A percentile compares a stretch with the other conserved stretches of the same genome.
phyloP scores from a whole-genome alignment of 2,797 vertebrate genomes.

The Protosalanx chinensis region DNA sequence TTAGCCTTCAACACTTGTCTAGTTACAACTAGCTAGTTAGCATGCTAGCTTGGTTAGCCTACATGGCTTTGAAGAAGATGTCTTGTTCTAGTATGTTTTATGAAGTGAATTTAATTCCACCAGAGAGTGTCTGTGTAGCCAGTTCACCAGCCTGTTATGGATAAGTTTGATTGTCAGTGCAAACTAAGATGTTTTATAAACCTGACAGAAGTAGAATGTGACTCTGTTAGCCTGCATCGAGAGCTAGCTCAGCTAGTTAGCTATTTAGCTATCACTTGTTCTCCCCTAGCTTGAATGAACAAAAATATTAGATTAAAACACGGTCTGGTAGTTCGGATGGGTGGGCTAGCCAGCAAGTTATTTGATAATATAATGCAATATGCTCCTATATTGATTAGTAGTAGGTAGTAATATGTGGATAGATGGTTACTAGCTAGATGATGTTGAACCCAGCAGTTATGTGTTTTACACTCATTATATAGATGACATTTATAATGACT shows the following conservation, averaged over 20 bases:
- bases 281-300: constrained; percentile 8
- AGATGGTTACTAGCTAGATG: not conserved
- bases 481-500: too few species aligned
- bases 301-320: constrained; percentile 54
- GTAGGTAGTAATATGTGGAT: not conserved
- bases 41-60: constrained; percentile 20
- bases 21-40: not conserved
- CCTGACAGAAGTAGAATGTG: too few species aligned
- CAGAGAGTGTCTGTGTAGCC: too few species aligned
- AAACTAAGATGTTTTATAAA: too few species aligned
- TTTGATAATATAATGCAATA: not conserved
- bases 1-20: too few species aligned
- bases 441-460: too few species aligned
- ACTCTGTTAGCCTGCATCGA: not conserved
- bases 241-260: constrained; percentile 3
- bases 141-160: too few species aligned
- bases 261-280: not conserved
- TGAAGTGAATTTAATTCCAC: too few species aligned
- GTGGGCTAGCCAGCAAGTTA: not conserved
- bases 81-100: too few species aligned
- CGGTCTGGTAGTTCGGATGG: constrained; percentile 48
- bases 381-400: not conserved
- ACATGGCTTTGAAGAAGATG: constrained; percentile 17
- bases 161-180: too few species aligned
- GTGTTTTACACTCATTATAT: too few species aligned